Conservation (phyloP, 1,140 invertebrate genomes). For the Drosophila malerkotliana region DNA sequence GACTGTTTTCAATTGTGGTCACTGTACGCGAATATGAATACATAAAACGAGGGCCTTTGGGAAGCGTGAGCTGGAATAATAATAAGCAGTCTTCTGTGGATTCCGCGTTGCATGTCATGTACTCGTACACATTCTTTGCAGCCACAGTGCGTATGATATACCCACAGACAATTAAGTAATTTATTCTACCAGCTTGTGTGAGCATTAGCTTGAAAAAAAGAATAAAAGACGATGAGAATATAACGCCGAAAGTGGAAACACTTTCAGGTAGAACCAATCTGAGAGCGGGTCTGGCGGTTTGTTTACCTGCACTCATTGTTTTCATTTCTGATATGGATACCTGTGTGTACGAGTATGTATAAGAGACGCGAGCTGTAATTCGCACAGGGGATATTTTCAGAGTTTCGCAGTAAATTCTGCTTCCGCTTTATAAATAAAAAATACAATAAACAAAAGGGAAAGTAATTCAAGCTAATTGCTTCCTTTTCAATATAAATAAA, state of each 20-base stretch:
- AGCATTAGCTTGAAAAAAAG: conserved; percentile 1
- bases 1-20: conserved; percentile 34
- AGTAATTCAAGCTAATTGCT: conserved; percentile 7
- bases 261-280: conserved; percentile 23
- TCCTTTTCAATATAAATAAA: conserved; percentile 2
- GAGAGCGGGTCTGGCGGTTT: conserved; percentile 15
- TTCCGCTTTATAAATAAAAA: conserved; percentile 12
- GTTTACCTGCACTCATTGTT: conserved; percentile 37
- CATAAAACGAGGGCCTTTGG: conserved; percentile 22
- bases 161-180: conserved; percentile 42
- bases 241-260: conserved; percentile 34
- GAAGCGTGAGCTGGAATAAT: conserved; percentile 44
- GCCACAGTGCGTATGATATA: conserved; percentile 20
- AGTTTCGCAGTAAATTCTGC: conserved; percentile 20
- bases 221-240: no score
- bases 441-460: conserved; percentile 4
- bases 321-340: conserved; percentile 21
- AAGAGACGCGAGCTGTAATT: conserved; percentile 20
- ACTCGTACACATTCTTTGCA: conserved; percentile 20
- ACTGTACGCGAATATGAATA: conserved; percentile 39
- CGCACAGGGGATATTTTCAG: conserved; percentile 12
- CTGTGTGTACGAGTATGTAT: conserved; percentile 16
- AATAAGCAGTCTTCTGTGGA: conserved; percentile 36
- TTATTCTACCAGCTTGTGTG: conserved; percentile 27
- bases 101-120: conserved; percentile 42